Evolutionary conservation across 2,113 vertebrate genomes (phyloP), one percentile per base, ranked within the genome.

Genomic region (Zosterops borbonicus): DNA sequence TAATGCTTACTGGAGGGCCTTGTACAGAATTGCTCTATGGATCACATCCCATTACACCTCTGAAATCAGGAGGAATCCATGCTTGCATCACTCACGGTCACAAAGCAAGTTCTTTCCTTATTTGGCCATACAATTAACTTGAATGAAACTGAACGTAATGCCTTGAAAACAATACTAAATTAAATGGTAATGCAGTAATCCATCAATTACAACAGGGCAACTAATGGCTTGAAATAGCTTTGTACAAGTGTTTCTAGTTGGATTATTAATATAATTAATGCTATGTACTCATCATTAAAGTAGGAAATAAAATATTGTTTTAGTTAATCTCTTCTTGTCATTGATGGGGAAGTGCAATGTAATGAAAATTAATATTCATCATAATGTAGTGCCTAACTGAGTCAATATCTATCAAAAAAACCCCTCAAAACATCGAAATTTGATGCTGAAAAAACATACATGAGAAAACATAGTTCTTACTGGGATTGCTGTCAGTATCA

Each of bases 131-230:
- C 90, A 98, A 97, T 98, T 97, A 98, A 91, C 86, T 96, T 89
- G 94, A 98, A 97, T 95, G 94, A 97, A 97, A 96, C 84, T 27
- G 59, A 96, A 89, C 96, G 89, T 80, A 97, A 94, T 96, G 93
- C 91, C 95, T 97, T 96, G 97, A 97, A 98, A 98, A 98, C 94
- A 98, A 98, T 98, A 97, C 89, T 95, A 97, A 98, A 98, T 98
- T 97, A 98, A 98, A 98, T 95, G 92, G 87, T 97, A 98, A 98
- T 97, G 95, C 87, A 95, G 82, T 97, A 97, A 98, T 98, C 97
- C 96, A 97, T 98, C 97, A 98, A 95, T 98, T 98, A 97, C 91
- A 95, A 50, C 24, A 2, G 63, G 65, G 62, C 88, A 96, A 93
- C 94, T 96, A 97, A 97, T 97, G 94, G 91, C 77, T 96, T 91